Conservation (phyloP, 1,140 invertebrate species). For the Tetragonula clypearis region DNA sequence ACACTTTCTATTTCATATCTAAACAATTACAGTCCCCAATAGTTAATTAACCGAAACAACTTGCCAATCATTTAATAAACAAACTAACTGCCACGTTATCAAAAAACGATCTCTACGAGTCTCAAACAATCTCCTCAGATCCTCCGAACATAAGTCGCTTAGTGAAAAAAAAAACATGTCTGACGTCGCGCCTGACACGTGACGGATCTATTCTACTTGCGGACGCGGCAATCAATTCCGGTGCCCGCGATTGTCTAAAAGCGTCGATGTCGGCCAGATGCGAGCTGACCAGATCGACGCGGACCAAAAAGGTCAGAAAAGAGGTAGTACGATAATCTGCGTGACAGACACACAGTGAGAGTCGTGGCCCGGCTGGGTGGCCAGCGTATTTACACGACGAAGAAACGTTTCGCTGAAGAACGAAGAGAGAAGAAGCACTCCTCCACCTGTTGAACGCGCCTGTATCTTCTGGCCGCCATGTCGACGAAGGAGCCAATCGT, state of each 20-base stretch:
- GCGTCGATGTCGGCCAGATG: constrained; percentile 37
- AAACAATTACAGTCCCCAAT: too few species aligned
- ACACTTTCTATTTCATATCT: too few species aligned
- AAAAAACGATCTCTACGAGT: too few species aligned
- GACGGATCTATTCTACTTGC: constrained; percentile 2
- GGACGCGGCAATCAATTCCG: neutral
- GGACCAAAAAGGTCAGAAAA: constrained; percentile 60
- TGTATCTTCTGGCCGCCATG: constrained; percentile 75
- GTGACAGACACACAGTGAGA: constrained; percentile 50
- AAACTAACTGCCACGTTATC: too few species aligned
- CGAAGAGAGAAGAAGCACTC: constrained; percentile 29
- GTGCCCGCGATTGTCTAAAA: constrained; percentile 14
- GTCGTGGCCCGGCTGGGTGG: constrained; percentile 1
- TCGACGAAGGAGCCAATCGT: constrained; percentile 75
- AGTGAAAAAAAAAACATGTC: neutral
- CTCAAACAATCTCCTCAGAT: neutral
- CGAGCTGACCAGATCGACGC: constrained; percentile 45
- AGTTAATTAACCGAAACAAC: too few species aligned
- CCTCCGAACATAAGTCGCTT: neutral
- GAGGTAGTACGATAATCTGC: constrained; percentile 65
- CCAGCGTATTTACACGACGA: neutral
- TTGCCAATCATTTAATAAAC: too few species aligned
- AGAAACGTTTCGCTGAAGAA: neutral
- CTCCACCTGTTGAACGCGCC: constrained; percentile 76
- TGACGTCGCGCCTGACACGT: neutral